A percentile compares a stretch with the other conserved stretches of the same genome.
Evolutionary conservation across 2,797 vertebrate species (phyloP).

Genomic region (Poeciliopsis gracilis): DNA sequence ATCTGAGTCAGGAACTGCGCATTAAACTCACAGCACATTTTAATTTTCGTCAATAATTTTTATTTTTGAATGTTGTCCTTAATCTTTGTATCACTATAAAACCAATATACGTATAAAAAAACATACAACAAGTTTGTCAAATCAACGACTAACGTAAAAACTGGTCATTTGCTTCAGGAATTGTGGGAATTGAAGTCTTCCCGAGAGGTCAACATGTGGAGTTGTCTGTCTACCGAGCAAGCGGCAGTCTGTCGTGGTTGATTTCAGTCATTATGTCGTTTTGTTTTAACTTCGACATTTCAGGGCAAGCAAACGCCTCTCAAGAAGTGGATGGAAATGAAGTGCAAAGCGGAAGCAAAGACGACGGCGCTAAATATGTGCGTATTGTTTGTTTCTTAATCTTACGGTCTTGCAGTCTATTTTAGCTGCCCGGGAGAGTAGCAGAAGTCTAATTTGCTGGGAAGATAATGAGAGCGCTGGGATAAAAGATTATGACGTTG

Average conservation of each 20-base stretch:
- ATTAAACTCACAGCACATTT: neutral
- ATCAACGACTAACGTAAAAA: neutral
- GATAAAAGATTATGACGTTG: neutral
- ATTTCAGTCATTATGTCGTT: conserved; percentile 73
- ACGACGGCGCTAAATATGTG: conserved; percentile 40
- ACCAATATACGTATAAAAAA: fast-evolving
- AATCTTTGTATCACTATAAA: neutral
- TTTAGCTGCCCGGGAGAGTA: neutral
- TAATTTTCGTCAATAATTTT: neutral
- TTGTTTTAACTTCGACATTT: conserved; percentile 81
- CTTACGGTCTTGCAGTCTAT: neutral
- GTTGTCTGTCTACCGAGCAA: neutral
- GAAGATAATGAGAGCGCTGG: neutral
- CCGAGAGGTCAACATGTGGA: conserved; percentile 34
- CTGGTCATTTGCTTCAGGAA: neutral
- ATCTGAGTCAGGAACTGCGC: conserved; percentile 35
- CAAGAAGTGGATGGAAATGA: conserved; percentile 20
- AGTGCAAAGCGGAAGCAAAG: conserved; percentile 28
- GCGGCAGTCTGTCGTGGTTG: neutral
- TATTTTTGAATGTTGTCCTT: fast-evolving
- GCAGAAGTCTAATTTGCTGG: neutral
- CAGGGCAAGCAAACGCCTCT: conserved; percentile 29
- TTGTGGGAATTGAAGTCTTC: conserved; percentile 66
- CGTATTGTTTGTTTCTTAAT: conserved; percentile 46
- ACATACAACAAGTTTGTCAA: fast-evolving